Conservation (phyloP, 2,797 vertebrate genomes). For the Danionella dracula region DNA sequence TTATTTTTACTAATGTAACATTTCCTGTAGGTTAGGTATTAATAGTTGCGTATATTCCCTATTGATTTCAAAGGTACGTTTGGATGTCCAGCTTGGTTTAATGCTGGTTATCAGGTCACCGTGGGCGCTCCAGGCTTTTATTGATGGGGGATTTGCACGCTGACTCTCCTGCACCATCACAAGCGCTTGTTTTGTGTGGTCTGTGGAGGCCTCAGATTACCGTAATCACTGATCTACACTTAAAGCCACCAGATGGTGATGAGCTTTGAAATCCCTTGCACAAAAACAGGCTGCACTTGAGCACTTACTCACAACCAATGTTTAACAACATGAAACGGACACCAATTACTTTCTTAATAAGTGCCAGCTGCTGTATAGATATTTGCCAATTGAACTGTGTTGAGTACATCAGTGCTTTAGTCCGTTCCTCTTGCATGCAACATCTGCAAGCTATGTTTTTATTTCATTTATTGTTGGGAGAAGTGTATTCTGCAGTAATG, state of each 20-base stretch:
- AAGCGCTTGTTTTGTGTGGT: background rate
- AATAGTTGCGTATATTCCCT: background rate
- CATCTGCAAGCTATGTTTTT: too few species aligned
- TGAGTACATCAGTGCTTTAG: too few species aligned
- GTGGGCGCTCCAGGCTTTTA: background rate
- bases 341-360: background rate
- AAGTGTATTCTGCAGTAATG: too few species aligned
- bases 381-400: too few species aligned
- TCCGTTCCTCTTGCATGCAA: too few species aligned
- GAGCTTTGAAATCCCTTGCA: background rate
- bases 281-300: background rate
- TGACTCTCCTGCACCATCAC: background rate
- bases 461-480: too few species aligned
- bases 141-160: background rate
- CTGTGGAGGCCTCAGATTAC: background rate
- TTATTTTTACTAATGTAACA: background rate
- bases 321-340: background rate
- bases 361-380: background rate
- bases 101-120: background rate
- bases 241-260: conserved; percentile 8
- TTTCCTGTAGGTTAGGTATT: background rate
- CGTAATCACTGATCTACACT: background rate
- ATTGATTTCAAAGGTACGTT: background rate
- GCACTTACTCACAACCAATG: background rate
- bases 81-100: background rate